Percentiles rank a stretch among this genome's conserved stretches.
Conservation (phyloP, 2,797 vertebrate genomes). For the Gobionotothen gibberifrons region DNA sequence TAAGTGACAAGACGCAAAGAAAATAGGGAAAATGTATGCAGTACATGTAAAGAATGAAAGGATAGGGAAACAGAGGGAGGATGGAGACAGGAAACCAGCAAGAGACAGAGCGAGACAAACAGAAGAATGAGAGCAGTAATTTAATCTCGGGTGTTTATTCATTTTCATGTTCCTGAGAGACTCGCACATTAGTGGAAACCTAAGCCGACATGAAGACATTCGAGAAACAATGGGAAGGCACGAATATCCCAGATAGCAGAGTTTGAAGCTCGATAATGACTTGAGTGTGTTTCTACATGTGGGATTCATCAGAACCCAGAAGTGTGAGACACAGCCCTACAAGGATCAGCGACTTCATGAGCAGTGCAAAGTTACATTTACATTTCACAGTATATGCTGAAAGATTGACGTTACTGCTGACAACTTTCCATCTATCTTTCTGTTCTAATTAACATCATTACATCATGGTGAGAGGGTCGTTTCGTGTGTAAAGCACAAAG, state of each 20-base stretch:
- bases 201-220: slow-evolving; percentile 24
- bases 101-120: slow-evolving; percentile 3
- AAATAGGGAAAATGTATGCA: not conserved
- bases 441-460: not conserved
- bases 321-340: slow-evolving; percentile 8
- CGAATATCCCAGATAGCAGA: slow-evolving; percentile 15
- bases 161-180: slow-evolving; percentile 36
- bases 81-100: slow-evolving; percentile 6
- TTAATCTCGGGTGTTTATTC: slow-evolving; percentile 53
- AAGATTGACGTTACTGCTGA: not conserved
- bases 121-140: slow-evolving; percentile 50
- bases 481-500: too few relatives aligned
- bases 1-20: not conserved
- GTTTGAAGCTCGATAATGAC: slow-evolving; percentile 32
- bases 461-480: too few relatives aligned
- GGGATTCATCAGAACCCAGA: slow-evolving; percentile 20
- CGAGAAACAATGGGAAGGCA: slow-evolving; percentile 27
- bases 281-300: slow-evolving; percentile 25
- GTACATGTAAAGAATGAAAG: not conserved
- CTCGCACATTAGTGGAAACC: slow-evolving; percentile 57
- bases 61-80: not conserved
- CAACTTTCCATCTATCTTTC: not conserved
- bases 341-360: not conserved
- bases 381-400: not conserved
- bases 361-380: not conserved